Evolutionary conservation across 1,140 invertebrate species (phyloP).

Genomic region (Psilanteris sp.): DNA sequence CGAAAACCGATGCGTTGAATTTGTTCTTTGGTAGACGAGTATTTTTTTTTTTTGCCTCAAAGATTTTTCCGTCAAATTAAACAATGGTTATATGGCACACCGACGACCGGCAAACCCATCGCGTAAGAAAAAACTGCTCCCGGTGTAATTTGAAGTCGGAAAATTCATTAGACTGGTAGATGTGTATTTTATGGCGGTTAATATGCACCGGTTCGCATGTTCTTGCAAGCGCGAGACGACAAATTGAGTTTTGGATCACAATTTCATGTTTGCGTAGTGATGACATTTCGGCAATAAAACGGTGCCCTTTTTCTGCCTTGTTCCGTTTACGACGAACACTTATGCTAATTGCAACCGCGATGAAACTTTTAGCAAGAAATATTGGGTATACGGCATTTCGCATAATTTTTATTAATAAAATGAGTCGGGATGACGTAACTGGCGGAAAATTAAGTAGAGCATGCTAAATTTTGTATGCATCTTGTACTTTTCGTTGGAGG

Average conservation of each 20-base stretch:
- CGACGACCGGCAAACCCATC: conserved; percentile 7
- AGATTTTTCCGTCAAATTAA: background rate
- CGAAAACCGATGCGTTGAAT: too few species aligned
- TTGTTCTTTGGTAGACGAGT: too few species aligned
- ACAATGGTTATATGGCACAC: conserved; percentile 15
- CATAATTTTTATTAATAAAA: conserved; percentile 28
- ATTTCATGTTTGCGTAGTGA: conserved; percentile 10
- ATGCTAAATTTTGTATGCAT: conserved; percentile 6
- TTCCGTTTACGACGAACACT: conserved; percentile 1
- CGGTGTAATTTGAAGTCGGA: conserved; percentile 28
- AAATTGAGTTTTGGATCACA: conserved; percentile 36
- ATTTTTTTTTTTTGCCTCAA: too few species aligned
- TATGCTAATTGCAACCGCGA: conserved; percentile 24
- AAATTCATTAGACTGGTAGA: conserved; percentile 44
- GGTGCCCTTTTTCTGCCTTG: conserved; percentile 3
- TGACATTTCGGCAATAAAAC: conserved; percentile 15
- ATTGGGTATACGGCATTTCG: background rate
- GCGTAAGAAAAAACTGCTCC: conserved; percentile 4
- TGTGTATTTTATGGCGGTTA: conserved; percentile 48
- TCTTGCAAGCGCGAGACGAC: conserved; percentile 22
- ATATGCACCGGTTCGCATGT: conserved; percentile 25
- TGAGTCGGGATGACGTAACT: background rate
- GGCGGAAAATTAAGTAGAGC: conserved; percentile 14
- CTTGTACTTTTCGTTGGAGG: conserved; percentile 1
- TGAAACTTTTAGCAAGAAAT: conserved; percentile 8